Percentiles rank a stretch among this genome's conserved stretches.
phyloP scores from a whole-genome alignment of 2,797 vertebrate genomes.

The Euphonia xanthogaster region DNA sequence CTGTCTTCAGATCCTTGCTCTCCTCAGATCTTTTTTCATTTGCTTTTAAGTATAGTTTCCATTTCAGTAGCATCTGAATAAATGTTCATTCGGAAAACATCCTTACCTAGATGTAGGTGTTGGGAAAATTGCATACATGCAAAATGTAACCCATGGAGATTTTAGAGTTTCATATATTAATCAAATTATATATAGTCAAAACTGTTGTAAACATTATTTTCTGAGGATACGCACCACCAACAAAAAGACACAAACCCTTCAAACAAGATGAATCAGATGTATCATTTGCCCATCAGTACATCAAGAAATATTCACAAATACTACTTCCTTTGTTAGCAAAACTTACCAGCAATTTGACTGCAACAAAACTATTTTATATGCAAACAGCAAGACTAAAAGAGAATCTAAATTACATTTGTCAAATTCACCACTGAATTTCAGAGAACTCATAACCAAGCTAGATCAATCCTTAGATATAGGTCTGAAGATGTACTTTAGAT shows the following conservation, averaged over 20 bases:
- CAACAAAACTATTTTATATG: background rate
- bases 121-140: background rate
- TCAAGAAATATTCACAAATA: slow-evolving; percentile 44
- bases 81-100: background rate
- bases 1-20: background rate
- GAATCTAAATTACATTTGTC: background rate
- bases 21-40: background rate
- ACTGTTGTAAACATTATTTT: background rate
- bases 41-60: background rate
- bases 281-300: background rate
- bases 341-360: background rate
- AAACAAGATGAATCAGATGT: background rate
- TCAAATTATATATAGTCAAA: background rate
- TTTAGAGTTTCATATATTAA: background rate
- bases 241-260: no score
- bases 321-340: slow-evolving; percentile 13
- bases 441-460: background rate
- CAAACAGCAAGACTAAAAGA: background rate
- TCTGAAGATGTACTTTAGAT: background rate
- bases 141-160: background rate
- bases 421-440: background rate
- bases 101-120: background rate
- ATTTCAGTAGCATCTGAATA: background rate
- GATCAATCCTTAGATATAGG: background rate
- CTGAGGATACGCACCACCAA: background rate